These are phyloP conservation scores for Nannoperca obscura DNA, from an alignment of 2,797 vertebrate genomes.

Conservation along the genomic window DNA sequence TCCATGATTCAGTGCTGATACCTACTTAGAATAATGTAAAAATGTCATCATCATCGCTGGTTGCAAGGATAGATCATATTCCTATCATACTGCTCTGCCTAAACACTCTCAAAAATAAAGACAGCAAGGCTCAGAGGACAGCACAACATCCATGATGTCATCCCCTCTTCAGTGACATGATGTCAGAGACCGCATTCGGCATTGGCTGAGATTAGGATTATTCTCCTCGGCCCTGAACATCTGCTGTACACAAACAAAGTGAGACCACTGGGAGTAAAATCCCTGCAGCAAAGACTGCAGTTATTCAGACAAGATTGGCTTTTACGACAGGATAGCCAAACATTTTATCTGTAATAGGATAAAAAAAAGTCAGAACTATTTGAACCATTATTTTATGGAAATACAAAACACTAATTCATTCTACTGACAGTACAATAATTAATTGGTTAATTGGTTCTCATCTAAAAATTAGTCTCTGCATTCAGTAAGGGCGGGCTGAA, in stretches of 20 bases:
- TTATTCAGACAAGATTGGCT: conserved; percentile 48
- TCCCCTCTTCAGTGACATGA: conserved; percentile 58
- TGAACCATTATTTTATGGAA: conserved; percentile 20
- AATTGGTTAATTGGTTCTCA: conserved; percentile 2
- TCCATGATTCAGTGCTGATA: conserved; percentile 12
- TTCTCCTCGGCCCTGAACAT: conserved; percentile 65
- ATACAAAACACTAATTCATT: neutral
- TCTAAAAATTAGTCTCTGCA: neutral
- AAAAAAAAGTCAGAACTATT: neutral
- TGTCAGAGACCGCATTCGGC: conserved; percentile 57
- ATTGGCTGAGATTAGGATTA: conserved; percentile 81
- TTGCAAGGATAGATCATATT: conserved; percentile 2
- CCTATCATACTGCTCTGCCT: neutral
- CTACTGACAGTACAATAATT: neutral
- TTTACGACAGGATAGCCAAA: conserved; percentile 33
- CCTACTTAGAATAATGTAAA: neutral
- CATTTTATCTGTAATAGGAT: conserved; percentile 30
- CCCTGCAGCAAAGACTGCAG: conserved; percentile 43
- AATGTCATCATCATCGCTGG: neutral
- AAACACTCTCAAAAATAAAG: conserved; percentile 20
- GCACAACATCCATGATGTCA: conserved; percentile 66
- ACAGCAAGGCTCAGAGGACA: conserved; percentile 28
- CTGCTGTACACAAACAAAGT: conserved; percentile 61
- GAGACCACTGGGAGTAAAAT: conserved; percentile 47
- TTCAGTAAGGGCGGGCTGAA: conserved; percentile 8